Conservation (phyloP, 2,797 vertebrate species). For the Xerus rutilus region DNA sequence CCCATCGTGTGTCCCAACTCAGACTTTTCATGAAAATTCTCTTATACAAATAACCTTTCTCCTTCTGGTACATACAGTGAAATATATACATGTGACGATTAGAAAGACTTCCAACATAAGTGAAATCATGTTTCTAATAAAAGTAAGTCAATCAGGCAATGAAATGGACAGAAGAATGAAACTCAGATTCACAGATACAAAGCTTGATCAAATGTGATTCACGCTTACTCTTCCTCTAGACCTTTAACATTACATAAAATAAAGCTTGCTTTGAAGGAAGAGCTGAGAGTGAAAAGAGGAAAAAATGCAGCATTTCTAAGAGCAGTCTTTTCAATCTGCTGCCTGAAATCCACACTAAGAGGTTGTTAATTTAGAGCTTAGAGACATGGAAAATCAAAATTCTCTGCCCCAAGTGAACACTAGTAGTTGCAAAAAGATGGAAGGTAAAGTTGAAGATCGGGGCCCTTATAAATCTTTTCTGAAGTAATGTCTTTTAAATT, state of each 20-base stretch:
- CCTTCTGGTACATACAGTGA: neutral
- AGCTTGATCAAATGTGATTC: neutral
- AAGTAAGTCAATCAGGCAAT: neutral
- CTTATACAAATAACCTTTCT: neutral
- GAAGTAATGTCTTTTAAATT: constrained; percentile 52
- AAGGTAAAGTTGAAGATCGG: constrained; percentile 50
- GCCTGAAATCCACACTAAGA: constrained; percentile 27
- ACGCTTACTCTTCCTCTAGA: constrained; percentile 3
- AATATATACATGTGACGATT: neutral
- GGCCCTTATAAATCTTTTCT: neutral
- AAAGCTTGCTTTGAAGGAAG: constrained; percentile 12
- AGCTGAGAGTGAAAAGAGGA: constrained; percentile 47
- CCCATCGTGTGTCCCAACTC: neutral
- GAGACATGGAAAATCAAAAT: constrained; percentile 42
- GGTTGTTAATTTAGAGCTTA: constrained; percentile 23
- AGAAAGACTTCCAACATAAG: neutral
- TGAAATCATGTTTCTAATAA: neutral
- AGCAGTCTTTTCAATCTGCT: neutral
- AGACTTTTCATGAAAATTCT: constrained; percentile 21
- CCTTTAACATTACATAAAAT: constrained; percentile 24
- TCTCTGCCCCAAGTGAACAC: neutral
- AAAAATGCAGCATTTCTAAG: constrained; percentile 30
- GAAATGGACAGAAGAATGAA: neutral
- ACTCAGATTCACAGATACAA: neutral
- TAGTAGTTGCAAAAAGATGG: constrained; percentile 6